A percentile compares a stretch with the other conserved stretches of the same genome.
These are phyloP conservation scores for Xenopus borealis DNA, from an alignment of 2,113 vertebrate genomes.

Conservation along the genomic window DNA sequence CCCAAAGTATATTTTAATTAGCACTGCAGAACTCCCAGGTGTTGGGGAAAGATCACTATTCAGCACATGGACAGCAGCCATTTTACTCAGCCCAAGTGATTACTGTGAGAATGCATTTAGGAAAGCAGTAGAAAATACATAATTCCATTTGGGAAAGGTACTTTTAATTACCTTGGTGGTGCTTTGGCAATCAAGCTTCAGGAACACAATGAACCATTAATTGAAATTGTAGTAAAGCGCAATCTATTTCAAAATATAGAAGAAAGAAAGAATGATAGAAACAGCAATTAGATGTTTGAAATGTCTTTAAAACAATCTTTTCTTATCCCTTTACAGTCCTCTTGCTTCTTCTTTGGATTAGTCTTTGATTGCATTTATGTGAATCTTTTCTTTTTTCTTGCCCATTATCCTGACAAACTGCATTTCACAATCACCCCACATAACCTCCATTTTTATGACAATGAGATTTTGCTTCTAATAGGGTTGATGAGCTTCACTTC, in stretches of 20 bases:
- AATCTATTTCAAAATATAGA: conserved; percentile 33
- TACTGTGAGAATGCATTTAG: background rate
- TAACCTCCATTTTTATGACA: conserved; percentile 25
- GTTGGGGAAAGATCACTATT: background rate
- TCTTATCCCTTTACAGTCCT: conserved; percentile 28
- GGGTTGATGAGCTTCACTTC: conserved; percentile 34
- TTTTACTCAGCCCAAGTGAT: background rate
- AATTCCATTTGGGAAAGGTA: conserved; percentile 23
- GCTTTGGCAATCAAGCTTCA: conserved; percentile 14
- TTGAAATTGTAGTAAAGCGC: conserved; percentile 40
- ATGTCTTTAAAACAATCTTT: conserved; percentile 34
- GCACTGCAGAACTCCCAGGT: background rate
- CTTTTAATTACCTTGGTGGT: conserved; percentile 26
- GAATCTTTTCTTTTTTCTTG: conserved; percentile 24
- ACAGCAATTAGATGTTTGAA: conserved; percentile 25
- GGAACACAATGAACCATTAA: conserved; percentile 36
- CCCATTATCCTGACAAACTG: conserved; percentile 24
- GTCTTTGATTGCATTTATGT: conserved; percentile 28
- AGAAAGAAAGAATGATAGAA: background rate
- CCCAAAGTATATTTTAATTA: background rate
- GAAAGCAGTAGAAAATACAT: background rate
- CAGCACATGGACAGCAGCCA: conserved; percentile 13
- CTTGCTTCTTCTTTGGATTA: conserved; percentile 31
- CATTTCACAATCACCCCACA: conserved; percentile 32
- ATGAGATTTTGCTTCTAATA: conserved; percentile 35